Evolutionary conservation across 2,113 vertebrate genomes (phyloP), one percentile per base, ranked within the genome.

Genomic region (Hemiprocne comata): DNA sequence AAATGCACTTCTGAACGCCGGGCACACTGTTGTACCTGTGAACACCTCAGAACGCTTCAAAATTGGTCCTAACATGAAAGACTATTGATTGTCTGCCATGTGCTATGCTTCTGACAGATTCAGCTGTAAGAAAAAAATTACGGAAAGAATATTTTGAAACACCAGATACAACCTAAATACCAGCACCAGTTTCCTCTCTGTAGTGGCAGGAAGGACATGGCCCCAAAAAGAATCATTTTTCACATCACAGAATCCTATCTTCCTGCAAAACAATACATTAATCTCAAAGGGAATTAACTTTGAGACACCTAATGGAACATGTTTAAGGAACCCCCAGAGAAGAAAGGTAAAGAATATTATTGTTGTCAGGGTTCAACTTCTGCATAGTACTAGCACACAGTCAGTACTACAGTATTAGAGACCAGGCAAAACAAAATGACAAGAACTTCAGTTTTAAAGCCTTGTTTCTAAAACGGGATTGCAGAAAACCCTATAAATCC

Each of bases 381-480:
- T n/a, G 26, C 26, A 6, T 1, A 36, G 17, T 9, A 28, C 24
- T 33, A 51, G 58, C 28, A 62, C 61, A 72, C 3, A 8, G 23
- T 18, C 67, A 62, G 26, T 33, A 50, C 57, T 26, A 53, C 40
- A 33, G 17, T 24, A 48, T 29, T 21, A 21, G 36, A 87, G 24
- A 65, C 5, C 16, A 53, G 20, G 6, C 0, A 6, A 89, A 80
- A 15, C n/a, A 57, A 62, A 85, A 8, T 0, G 0, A 87, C 25
- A 67, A 9, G 29, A 90, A 20, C 18, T 53, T 83, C 48, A 11
- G 5, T 40, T 90, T 51, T 53, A 79, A 79, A 75, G 23, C 15
- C 21, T 31, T 48, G 4, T 60, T 87, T 84, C 67, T 61, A 21
- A 60, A 55, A 55, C 3, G 34, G 17, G 31, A 50, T 28, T 24